Conservation (phyloP, 2,797 vertebrate genomes). For the Mormyrops attenuatus region DNA sequence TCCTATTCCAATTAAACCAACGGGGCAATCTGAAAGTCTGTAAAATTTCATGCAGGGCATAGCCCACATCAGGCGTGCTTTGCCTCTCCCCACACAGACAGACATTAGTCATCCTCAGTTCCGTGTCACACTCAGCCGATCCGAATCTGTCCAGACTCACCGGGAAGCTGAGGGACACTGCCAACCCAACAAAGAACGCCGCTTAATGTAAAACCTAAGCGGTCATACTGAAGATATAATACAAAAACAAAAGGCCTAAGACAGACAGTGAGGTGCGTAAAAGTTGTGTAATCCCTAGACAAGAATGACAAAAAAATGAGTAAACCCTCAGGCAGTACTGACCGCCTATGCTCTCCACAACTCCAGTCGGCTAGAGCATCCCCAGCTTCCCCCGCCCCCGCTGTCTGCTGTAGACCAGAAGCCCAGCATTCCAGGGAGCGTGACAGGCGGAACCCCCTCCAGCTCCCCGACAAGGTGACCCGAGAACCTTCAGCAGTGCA, state of each 20-base stretch:
- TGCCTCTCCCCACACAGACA: neutral
- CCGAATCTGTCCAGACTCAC: neutral
- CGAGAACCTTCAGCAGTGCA: neutral
- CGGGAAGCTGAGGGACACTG: neutral
- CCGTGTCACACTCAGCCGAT: neutral
- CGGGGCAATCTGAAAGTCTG: neutral
- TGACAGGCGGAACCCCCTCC: neutral
- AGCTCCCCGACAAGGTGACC: neutral
- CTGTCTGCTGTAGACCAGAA: neutral
- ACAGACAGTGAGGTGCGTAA: neutral
- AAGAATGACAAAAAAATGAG: neutral
- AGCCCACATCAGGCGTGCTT: neutral
- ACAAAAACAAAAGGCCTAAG: neutral
- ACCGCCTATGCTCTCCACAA: neutral
- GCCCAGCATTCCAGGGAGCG: neutral
- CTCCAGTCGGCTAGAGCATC: neutral
- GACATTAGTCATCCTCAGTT: neutral
- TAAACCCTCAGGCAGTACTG: neutral
- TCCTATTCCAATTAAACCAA: neutral
- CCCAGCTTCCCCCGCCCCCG: neutral
- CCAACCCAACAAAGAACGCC: neutral
- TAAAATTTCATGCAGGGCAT: neutral
- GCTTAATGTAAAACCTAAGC: neutral
- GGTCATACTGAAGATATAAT: neutral
- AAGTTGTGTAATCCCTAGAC: neutral